phyloP scores from a whole-genome alignment of 2,113 vertebrate genomes.

The Periophthalmodon schlosseri region DNA sequence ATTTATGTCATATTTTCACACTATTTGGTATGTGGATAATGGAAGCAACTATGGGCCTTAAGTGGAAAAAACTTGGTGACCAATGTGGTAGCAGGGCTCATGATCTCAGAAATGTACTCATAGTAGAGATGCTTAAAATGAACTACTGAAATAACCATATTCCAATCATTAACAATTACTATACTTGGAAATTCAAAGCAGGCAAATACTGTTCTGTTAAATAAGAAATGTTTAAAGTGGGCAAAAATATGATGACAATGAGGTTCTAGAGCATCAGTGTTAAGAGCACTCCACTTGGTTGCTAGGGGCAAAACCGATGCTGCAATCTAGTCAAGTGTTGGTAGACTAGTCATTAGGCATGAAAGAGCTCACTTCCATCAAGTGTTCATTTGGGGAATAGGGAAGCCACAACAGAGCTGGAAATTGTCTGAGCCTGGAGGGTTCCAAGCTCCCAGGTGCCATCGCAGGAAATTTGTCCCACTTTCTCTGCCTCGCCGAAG shows the following conservation, averaged over 20 bases:
- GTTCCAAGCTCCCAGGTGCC: constrained; percentile 57
- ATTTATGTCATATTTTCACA: too few relatives aligned
- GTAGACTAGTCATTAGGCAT: constrained; percentile 54
- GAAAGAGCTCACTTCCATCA: constrained; percentile 66
- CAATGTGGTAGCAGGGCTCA: too few relatives aligned
- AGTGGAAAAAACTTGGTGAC: too few relatives aligned
- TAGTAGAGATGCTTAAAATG: background rate
- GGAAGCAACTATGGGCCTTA: too few relatives aligned
- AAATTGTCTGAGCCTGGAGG: constrained; percentile 57
- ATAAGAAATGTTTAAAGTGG: background rate
- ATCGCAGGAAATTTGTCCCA: constrained; percentile 63
- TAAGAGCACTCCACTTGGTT: constrained; percentile 51
- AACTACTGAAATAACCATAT: background rate
- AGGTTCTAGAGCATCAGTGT: constrained; percentile 18
- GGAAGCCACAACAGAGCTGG: constrained; percentile 45
- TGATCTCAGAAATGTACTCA: too few relatives aligned
- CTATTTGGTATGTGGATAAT: too few relatives aligned
- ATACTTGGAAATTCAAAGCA: background rate
- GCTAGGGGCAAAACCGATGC: constrained; percentile 62
- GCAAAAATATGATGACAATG: constrained; percentile 1
- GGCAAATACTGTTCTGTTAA: background rate
- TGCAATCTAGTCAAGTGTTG: constrained; percentile 66
- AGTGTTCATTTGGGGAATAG: constrained; percentile 65
- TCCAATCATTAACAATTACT: background rate
- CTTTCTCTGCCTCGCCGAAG: constrained; percentile 56